Percentiles rank a stretch among this genome's conserved stretches.
These are phyloP conservation scores for Morbakka virulenta DNA, from an alignment of 30 jellyfish, hydroid and myxozoan genomes.

Conservation along the genomic window DNA sequence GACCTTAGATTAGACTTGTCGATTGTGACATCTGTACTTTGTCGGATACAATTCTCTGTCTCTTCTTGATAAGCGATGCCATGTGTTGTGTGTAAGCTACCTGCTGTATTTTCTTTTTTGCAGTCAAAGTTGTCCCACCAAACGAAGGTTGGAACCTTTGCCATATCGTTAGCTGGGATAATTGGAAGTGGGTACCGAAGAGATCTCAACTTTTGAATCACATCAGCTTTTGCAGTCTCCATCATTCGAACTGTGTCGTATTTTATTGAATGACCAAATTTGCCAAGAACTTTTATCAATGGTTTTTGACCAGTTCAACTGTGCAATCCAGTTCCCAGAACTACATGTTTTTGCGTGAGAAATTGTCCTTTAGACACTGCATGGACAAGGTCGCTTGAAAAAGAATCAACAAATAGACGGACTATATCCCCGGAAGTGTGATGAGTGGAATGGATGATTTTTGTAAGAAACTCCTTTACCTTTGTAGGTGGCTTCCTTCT, in stretches of 20 bases:
- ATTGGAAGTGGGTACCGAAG: too few relatives aligned
- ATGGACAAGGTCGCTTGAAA: slow-evolving; percentile 15
- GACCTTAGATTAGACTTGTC: too few relatives aligned
- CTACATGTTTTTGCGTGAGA: slow-evolving; percentile 9
- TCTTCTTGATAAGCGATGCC: slow-evolving; percentile 40
- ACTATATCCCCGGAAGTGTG: slow-evolving; percentile 27
- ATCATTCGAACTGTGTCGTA: slow-evolving; percentile 26
- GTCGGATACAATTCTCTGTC: too few relatives aligned
- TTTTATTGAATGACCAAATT: too few relatives aligned
- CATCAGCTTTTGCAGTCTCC: slow-evolving; percentile 48
- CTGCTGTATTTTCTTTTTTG: slow-evolving; percentile 13
- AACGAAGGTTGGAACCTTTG: slow-evolving; percentile 25
- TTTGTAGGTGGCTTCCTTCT: too few relatives aligned
- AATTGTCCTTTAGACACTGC: slow-evolving; percentile 31
- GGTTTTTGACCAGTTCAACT: slow-evolving; percentile 35
- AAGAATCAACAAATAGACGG: slow-evolving; percentile 6
- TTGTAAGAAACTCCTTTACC: too few relatives aligned
- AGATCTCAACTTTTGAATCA: too few relatives aligned
- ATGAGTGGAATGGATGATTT: slow-evolving; percentile 17
- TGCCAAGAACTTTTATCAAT: too few relatives aligned
- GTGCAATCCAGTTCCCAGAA: slow-evolving; percentile 31
- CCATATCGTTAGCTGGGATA: slow-evolving; percentile 4
- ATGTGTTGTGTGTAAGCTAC: slow-evolving; percentile 31
- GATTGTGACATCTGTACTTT: too few relatives aligned
- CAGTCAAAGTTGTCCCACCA: slow-evolving; percentile 55